Base-by-base conservation (phyloP, 2,113 vertebrate genomes). In the Nesospiza acunhae region DNA sequence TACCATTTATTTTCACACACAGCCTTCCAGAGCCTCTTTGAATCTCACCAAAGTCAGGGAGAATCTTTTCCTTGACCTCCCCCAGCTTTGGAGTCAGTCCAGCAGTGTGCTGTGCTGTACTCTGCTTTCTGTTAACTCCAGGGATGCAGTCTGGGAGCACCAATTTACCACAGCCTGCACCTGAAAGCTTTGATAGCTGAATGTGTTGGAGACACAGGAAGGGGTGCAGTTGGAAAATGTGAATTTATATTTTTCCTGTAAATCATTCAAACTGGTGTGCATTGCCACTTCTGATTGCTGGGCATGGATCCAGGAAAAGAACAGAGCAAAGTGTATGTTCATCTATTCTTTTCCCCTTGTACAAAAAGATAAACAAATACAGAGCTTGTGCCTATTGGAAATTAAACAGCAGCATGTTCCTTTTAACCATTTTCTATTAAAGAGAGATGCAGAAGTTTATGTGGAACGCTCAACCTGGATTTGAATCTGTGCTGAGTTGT, bases 201-300 rank as follows among this genome's bases (percentile, higher is more conserved):
- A 53, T 77, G 60, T 76, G 72, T 50, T 56, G 41, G 84, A 92
- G 84, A 58, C 46, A 58, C 19, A 88, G 80, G 80, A 89, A 90
- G 26, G 19, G 84, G 46, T 4, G 10, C 27, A 83, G 37, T 70
- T 3, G 22, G 70, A 85, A 93, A 89, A 82, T 37, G 24, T 60
- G 44, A 63, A 49, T 84, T 95, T 92, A 20, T 77, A 28, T 93
- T 91, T 84, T 82, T 64, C 49, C 86, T 74, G 55, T 86, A 84
- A 96, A 87, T 84, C n/a, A 73, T 13, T 90, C 33, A 28, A 90
- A 35, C 53, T 39, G 14, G 19, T 42, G 12, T 91, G n/a, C 87
- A 75, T 90, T 90, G 96, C 64, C 28, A 53, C 63, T 64, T 96
- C 63, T 94, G 68, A 92, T 92, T 90, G 94, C 90, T 86, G 75